These are phyloP conservation scores for Thryonomys swinderianus DNA, from an alignment of 2,113 vertebrate genomes.

Conservation along the genomic window DNA sequence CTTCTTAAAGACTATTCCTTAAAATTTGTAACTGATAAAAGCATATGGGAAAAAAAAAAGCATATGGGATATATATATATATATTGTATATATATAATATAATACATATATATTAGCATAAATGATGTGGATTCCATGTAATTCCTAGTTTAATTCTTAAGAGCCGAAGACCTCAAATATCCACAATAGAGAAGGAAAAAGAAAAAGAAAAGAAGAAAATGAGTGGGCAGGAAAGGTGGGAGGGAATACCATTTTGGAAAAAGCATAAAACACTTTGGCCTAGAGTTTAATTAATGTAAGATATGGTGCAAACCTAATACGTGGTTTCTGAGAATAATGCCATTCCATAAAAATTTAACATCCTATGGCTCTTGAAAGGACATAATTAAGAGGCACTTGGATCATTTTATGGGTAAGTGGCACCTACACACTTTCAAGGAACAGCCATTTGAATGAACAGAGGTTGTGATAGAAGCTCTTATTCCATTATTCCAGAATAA, in stretches of 20 bases:
- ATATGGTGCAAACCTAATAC: not conserved
- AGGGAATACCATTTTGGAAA: constrained; percentile 1
- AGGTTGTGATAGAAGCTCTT: constrained; percentile 68
- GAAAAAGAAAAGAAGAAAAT: not conserved
- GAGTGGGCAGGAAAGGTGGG: not conserved
- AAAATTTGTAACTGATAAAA: not conserved
- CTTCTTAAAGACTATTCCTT: not conserved
- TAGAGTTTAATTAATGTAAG: not conserved
- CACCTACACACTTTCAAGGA: constrained; percentile 36
- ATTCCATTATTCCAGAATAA: constrained; percentile 68
- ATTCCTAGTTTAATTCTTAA: not conserved
- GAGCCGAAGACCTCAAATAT: not conserved
- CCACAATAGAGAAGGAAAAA: not conserved
- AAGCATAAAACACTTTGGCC: constrained; percentile 51
- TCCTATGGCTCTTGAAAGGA: not conserved
- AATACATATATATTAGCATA: too few relatives aligned
- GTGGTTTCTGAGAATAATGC: not conserved
- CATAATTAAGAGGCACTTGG: not conserved
- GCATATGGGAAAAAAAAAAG: too few relatives aligned
- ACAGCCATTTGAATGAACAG: constrained; percentile 58
- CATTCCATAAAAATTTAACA: not conserved
- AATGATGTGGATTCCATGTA: not conserved
- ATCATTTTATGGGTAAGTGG: constrained; percentile 2
- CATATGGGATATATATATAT: too few relatives aligned
- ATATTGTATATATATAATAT: too few relatives aligned